Evolutionary conservation across 2,113 vertebrate genomes (phyloP), one percentile per base, ranked within the genome.

Genomic region (Candoia aspera): DNA sequence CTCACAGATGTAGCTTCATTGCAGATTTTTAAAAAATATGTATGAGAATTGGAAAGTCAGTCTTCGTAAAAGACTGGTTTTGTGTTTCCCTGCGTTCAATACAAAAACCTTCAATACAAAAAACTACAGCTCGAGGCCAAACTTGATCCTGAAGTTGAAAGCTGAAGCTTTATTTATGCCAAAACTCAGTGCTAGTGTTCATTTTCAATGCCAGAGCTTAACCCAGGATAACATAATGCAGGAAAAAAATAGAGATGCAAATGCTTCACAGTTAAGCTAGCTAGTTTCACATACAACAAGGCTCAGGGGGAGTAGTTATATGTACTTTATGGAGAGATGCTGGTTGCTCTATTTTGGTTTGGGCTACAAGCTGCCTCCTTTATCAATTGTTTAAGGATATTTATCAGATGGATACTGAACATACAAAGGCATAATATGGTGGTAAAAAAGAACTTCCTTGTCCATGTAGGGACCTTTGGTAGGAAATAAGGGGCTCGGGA

Each of bases 401-500:
- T 87, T 87, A 53, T 8, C 57, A 89, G 19, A 73, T 42, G 84
- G 23, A 73, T n/a, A 24, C 2, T 59, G 9, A 58, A 79, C 13
- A 57, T 55, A 33, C 33, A 64, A 86, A 84, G 10, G 1, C 23
- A 73, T 8, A 11, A 58, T 54, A 83, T 6, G 9, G 21, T 54
- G 42, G 57, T 17, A 59, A 59, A 13, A 54, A 84, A 88, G 55
- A 29, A 88, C 62, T 15, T 90, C 58, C 29, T 0, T 49, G 26
- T 86, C n/a, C 24, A 87, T 37, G 62, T 0, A 17, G 29, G 12
- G 6, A 87, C 17, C 73, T 59, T 37, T 94, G 15, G 19, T 55
- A 89, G 86, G 58, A 10, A 92, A 55, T n/a, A 84, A 92, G 37
- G 62, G 24, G 26, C 0, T 87, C 90, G 92, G 88, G 57, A 79